Evolutionary conservation across 2,797 vertebrate genomes (phyloP).

Genomic region (Percopsis omiscomaycus): DNA sequence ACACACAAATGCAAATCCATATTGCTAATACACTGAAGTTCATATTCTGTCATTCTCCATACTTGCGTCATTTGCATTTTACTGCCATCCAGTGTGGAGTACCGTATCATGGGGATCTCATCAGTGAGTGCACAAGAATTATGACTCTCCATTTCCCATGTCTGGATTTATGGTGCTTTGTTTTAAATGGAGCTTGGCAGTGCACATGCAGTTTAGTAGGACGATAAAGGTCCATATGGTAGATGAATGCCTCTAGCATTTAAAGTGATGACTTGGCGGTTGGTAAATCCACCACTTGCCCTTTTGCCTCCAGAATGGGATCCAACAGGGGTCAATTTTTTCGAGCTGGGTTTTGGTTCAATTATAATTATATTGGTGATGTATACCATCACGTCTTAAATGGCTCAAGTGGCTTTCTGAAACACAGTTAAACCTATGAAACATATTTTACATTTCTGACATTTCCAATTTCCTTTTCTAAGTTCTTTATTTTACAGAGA

Average conservation of each 20-base stretch:
- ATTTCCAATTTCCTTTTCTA: no score
- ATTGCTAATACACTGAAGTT: not conserved
- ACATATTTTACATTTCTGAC: no score
- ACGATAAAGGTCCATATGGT: slow-evolving; percentile 50
- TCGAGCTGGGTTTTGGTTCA: not conserved
- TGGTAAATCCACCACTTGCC: slow-evolving; percentile 60
- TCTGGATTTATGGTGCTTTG: slow-evolving; percentile 33
- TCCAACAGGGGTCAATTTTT: not conserved
- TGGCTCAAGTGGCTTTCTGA: no score
- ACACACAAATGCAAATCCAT: not conserved
- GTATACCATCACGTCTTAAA: not conserved
- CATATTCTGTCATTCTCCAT: not conserved
- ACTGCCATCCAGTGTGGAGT: not conserved
- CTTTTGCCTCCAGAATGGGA: not conserved
- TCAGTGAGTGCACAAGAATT: slow-evolving; percentile 24
- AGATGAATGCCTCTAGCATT: slow-evolving; percentile 59
- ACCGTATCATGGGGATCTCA: slow-evolving; percentile 16
- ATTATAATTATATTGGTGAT: no score
- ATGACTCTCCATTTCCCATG: slow-evolving; percentile 13
- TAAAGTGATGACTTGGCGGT: slow-evolving; percentile 58
- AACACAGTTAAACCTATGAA: no score
- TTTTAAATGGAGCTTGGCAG: slow-evolving; percentile 31
- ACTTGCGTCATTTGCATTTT: not conserved
- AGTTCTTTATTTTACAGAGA: no score
- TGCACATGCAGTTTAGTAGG: slow-evolving; percentile 31